Evolutionary conservation across 2,888 invertebrate species (phyloP), one percentile per base, ranked within the genome.

Genomic region (Xestia ashworthii): DNA sequence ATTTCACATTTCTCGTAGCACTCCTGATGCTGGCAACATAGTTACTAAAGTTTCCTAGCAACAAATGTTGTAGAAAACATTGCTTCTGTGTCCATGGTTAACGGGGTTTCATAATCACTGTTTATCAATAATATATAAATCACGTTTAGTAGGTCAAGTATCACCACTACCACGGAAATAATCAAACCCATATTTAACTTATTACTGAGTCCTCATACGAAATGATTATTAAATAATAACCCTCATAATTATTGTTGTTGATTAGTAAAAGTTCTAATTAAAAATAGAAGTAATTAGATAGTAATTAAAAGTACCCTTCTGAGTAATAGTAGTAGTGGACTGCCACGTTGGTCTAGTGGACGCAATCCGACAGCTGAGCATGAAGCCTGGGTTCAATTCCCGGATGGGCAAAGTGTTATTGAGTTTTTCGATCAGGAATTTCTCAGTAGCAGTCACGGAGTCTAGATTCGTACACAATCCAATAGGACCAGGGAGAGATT

Each of bases 111-210:
- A 55, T 1, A 55, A 71, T 64, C 41, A 48, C 64, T 6, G 25
- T 53, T 60, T 14, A 46, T 53, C 44, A 46, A n/a, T 19, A 22
- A 76, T 41, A 25, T 3, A 55, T 74, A 16, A 53, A 67, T 5
- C 0, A 44, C 8, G 14, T 41, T 60, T 67, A 48, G 1, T 68
- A 81, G 75, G 67, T 74, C 48, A 75, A 67, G 67, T 41, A 74
- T 64, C 64, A 81, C 12, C 19, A 32, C 32, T 53, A 3, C 16
- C 19, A 22, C 5, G 19, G 41, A 81, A 64, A 14, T 50, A 74
- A 64, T 58, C 22, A 1, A 55, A 48, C 41, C 32, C 12, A 5
- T 14, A 58, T 25, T 1, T 50, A 8, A 1, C 14, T 74, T 68
- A 81, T 80, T 68, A 68, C n/a, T 11, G 11, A n/a, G 55, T 38